A percentile compares a stretch with the other conserved stretches of the same genome.
phyloP scores from a whole-genome alignment of 1,140 invertebrate species.

The Ceratosolen solmsi region DNA sequence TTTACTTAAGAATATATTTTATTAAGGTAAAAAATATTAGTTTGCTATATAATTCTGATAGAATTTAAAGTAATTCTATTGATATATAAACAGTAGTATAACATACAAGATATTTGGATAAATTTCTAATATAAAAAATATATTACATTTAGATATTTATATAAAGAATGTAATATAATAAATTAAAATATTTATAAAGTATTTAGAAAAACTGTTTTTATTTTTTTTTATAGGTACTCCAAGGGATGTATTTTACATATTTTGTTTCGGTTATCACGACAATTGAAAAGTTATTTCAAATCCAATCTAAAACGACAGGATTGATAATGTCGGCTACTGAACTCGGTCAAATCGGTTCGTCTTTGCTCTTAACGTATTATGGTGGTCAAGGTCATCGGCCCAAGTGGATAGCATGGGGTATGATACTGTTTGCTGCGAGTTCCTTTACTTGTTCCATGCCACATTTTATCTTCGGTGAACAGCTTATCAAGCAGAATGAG shows the following conservation, averaged over 20 bases:
- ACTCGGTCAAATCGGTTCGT: slow-evolving; percentile 93
- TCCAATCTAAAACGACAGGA: slow-evolving; percentile 95
- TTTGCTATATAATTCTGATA: no score
- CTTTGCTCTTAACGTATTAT: slow-evolving; percentile 92
- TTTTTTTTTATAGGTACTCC: slow-evolving; percentile 76
- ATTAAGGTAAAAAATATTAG: no score
- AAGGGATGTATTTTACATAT: slow-evolving; percentile 96
- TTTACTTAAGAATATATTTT: no score
- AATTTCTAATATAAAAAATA: no score
- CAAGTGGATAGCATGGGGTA: slow-evolving; percentile 96
- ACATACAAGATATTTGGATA: no score
- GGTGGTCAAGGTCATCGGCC: slow-evolving; percentile 94
- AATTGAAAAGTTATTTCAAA: slow-evolving; percentile 96
- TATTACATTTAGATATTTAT: no score
- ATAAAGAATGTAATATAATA: neutral
- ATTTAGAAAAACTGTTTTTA: neutral
- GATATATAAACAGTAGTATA: no score
- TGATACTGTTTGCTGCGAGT: slow-evolving; percentile 90
- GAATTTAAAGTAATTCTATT: no score
- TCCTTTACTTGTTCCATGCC: slow-evolving; percentile 90
- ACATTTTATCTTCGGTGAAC: slow-evolving; percentile 85
- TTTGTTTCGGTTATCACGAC: slow-evolving; percentile 97
- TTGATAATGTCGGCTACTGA: slow-evolving; percentile 95
- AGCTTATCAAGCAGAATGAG: slow-evolving; percentile 80
- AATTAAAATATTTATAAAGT: slow-evolving; percentile 40